Evolutionary conservation across 1,140 invertebrate species (phyloP).

Genomic region (Nixonia krombeini): DNA sequence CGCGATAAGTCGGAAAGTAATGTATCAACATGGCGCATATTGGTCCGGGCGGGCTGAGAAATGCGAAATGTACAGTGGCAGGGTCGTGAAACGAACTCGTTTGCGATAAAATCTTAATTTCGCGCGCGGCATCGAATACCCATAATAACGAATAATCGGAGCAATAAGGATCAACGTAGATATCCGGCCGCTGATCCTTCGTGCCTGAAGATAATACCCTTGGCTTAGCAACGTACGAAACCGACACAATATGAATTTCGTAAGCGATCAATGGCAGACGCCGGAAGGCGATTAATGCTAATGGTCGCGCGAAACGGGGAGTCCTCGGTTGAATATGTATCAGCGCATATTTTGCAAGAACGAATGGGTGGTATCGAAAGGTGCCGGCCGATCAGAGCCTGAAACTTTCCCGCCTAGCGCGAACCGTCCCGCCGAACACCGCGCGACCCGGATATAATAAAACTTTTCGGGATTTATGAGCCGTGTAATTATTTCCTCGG

Average conservation of each 20-base stretch:
- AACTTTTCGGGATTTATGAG: slow-evolving; percentile 31
- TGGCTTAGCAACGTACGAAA: slow-evolving; percentile 49
- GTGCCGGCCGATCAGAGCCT: slow-evolving; percentile 37
- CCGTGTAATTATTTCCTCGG: slow-evolving; percentile 26
- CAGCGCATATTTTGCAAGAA: slow-evolving; percentile 59
- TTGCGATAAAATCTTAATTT: slow-evolving; percentile 54
- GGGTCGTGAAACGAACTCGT: slow-evolving; percentile 38
- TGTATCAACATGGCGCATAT: slow-evolving; percentile 22
- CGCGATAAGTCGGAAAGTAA: slow-evolving; percentile 17
- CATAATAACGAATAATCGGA: slow-evolving; percentile 53
- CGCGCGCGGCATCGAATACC: slow-evolving; percentile 42
- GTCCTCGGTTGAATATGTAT: slow-evolving; percentile 65
- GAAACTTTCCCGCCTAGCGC: slow-evolving; percentile 29
- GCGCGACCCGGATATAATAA: slow-evolving; percentile 19
- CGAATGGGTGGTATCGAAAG: slow-evolving; percentile 45
- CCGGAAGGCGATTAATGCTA: slow-evolving; percentile 66
- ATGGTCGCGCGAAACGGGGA: slow-evolving; percentile 54
- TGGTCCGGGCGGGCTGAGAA: slow-evolving; percentile 17
- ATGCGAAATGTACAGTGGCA: slow-evolving; percentile 20
- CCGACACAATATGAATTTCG: slow-evolving; percentile 64
- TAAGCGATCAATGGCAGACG: slow-evolving; percentile 59
- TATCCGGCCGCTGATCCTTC: slow-evolving; percentile 53
- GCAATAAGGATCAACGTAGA: slow-evolving; percentile 52
- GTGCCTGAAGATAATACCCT: slow-evolving; percentile 56
- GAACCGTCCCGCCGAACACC: slow-evolving; percentile 14